Percentiles rank a stretch among this genome's conserved stretches.
Conservation (phyloP, 1,140 invertebrate species). For the Atopsyche davidsoni region DNA sequence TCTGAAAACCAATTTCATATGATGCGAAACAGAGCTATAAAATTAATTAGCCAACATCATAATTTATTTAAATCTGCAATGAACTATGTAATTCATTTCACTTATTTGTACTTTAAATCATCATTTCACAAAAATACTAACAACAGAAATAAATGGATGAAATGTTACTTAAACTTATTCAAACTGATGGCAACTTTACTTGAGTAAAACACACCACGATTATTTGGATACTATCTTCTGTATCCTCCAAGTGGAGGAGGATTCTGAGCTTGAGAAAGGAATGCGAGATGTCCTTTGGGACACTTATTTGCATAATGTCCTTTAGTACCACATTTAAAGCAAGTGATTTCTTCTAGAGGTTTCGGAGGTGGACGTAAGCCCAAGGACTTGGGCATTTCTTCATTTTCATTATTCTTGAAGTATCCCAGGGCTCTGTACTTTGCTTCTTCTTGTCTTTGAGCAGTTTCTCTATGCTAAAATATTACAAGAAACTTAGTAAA, state of each 20-base stretch:
- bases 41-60: too few species aligned
- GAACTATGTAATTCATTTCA: too few species aligned
- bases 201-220: too few species aligned
- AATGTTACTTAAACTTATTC: too few species aligned
- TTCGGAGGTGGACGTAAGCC: conserved; percentile 49
- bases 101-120: too few species aligned
- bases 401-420: conserved; percentile 37
- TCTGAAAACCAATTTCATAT: too few species aligned
- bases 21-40: too few species aligned
- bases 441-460: conserved; percentile 45
- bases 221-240: conserved; percentile 22
- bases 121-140: too few species aligned
- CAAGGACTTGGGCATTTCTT: conserved; percentile 32
- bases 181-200: too few species aligned
- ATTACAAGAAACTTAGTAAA: too few species aligned
- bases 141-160: too few species aligned
- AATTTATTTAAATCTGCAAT: too few species aligned
- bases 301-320: conserved; percentile 99
- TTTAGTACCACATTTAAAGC: conserved; percentile 96
- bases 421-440: conserved; percentile 44
- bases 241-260: conserved; percentile 8
- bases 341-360: conserved; percentile 90
- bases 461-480: conserved; percentile 44
- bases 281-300: conserved; percentile 93
- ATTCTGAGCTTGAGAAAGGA: conserved; percentile 68